A percentile compares a stretch with the other conserved stretches of the same genome.
These are phyloP conservation scores for Phaetusa simplex DNA, from an alignment of 2,113 vertebrate genomes.

Conservation along the genomic window DNA sequence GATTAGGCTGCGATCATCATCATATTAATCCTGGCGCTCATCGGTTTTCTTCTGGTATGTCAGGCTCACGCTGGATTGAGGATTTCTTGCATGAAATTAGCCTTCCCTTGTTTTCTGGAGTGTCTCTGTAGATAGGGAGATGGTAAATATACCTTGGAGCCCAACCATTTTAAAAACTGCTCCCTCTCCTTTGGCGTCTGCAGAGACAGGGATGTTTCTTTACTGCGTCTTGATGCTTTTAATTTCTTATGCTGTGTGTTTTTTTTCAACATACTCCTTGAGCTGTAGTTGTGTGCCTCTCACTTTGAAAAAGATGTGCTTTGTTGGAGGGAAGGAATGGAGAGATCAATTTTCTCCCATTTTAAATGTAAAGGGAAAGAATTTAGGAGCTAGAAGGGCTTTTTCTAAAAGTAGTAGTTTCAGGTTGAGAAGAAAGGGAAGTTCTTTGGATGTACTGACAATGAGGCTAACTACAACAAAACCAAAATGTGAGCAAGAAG, in stretches of 20 bases:
- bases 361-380: background rate
- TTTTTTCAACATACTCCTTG: background rate
- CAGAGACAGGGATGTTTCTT: background rate
- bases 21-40: background rate
- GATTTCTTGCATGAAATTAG: background rate
- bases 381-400: background rate
- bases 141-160: background rate
- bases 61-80: background rate
- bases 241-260: background rate
- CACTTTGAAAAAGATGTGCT: background rate
- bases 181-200: background rate
- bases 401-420: background rate
- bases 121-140: background rate
- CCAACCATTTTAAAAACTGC: slow-evolving; percentile 10
- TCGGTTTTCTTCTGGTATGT: background rate
- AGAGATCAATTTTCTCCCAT: background rate
- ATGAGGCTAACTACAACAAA: background rate
- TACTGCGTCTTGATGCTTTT: background rate
- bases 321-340: background rate
- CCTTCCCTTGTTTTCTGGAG: background rate
- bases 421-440: background rate
- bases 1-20: slow-evolving; percentile 20
- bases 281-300: background rate
- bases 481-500: slow-evolving; percentile 5
- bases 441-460: background rate